Percentiles rank a stretch among this genome's conserved stretches.
Evolutionary conservation across 2,113 vertebrate species (phyloP).

Genomic region (Saguinus imperator): DNA sequence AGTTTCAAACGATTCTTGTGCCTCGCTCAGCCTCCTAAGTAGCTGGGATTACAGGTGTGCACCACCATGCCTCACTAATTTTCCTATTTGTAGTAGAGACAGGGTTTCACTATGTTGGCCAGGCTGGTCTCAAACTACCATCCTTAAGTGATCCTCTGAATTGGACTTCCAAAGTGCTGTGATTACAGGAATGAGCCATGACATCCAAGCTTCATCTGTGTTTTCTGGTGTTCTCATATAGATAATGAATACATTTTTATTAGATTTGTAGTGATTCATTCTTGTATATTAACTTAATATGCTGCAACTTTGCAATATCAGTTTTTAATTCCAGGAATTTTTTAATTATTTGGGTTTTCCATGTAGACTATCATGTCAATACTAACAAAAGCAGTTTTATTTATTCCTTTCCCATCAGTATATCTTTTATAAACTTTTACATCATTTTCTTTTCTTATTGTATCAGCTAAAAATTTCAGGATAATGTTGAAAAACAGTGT

Average conservation of each 20-base stretch:
- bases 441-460: not conserved
- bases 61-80: too few relatives aligned
- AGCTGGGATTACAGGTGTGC: too few relatives aligned
- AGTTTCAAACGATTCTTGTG: too few relatives aligned
- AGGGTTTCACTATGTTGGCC: too few relatives aligned
- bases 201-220: not conserved
- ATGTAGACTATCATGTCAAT: not conserved
- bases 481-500: not conserved
- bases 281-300: not conserved
- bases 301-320: not conserved
- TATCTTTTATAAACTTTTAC: not conserved
- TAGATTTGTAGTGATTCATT: not conserved
- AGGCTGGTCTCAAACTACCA: too few relatives aligned
- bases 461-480: not conserved
- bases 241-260: not conserved
- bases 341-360: not conserved
- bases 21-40: too few relatives aligned
- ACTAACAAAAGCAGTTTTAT: not conserved
- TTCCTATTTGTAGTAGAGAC: too few relatives aligned
- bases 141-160: too few relatives aligned
- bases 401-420: not conserved
- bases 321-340: not conserved
- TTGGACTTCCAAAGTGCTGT: too few relatives aligned
- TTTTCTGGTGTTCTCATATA: not conserved
- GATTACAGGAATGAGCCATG: too few relatives aligned